These are phyloP conservation scores for Noctilio leporinus DNA, from an alignment of 2,113 vertebrate species.

Conservation along the genomic window DNA sequence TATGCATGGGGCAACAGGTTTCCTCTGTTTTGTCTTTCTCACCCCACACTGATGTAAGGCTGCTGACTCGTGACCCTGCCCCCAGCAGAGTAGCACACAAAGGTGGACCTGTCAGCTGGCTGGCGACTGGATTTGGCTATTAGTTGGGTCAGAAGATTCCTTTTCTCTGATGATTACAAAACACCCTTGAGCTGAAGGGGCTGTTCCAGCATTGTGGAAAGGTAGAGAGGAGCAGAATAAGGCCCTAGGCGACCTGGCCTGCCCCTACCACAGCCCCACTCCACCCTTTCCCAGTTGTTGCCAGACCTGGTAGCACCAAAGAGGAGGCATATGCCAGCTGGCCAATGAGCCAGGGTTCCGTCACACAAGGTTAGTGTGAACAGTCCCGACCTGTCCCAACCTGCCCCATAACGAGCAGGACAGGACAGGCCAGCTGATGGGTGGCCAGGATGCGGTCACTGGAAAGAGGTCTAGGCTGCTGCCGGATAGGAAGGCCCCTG, in stretches of 20 bases:
- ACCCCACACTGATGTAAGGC: fast-evolving
- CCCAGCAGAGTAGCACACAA: background rate
- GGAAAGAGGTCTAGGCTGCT: background rate
- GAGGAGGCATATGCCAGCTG: background rate
- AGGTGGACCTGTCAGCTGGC: background rate
- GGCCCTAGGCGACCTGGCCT: background rate
- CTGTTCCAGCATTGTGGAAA: background rate
- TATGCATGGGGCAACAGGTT: fast-evolving
- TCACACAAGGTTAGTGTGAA: background rate
- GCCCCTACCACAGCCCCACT: background rate
- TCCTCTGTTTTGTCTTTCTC: background rate
- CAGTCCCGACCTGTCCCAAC: no score
- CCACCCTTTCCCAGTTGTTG: fast-evolving
- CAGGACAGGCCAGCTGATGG: background rate
- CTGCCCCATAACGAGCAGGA: background rate
- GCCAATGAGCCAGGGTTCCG: background rate
- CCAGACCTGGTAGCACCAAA: background rate
- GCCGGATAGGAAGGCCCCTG: background rate
- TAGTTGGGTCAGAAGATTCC: no score
- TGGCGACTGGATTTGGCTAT: background rate
- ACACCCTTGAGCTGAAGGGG: background rate
- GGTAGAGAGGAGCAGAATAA: background rate
- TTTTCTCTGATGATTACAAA: background rate
- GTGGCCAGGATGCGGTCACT: no score
- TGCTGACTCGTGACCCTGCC: background rate